Conservation (phyloP, 2,113 vertebrate genomes). For the Climacteris rufus region DNA sequence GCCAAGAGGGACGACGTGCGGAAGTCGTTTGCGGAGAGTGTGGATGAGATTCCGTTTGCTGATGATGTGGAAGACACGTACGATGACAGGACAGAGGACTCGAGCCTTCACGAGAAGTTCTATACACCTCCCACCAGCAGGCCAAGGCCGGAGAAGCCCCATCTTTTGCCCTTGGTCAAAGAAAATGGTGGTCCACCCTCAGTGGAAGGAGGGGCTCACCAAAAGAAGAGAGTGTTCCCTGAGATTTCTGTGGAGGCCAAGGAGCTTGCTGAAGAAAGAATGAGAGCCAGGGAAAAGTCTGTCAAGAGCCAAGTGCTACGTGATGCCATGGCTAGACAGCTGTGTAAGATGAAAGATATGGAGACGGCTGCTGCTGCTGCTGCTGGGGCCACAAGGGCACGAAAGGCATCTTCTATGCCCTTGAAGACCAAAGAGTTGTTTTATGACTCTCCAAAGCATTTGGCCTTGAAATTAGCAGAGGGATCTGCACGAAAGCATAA, state of each 20-base stretch:
- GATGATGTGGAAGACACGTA: constrained; percentile 93
- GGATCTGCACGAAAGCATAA: constrained; percentile 73
- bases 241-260: constrained; percentile 88
- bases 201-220: constrained; percentile 25
- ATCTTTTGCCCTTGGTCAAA: constrained; percentile 73
- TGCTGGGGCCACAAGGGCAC: constrained; percentile 61
- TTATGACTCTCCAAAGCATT: constrained; percentile 62
- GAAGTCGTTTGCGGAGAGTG: constrained; percentile 93
- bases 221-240: constrained; percentile 67
- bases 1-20: constrained; percentile 68
- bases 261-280: constrained; percentile 91
- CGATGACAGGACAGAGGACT: constrained; percentile 85
- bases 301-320: constrained; percentile 91
- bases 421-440: constrained; percentile 68
- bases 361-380: constrained; percentile 64
- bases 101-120: constrained; percentile 79
- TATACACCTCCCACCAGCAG: constrained; percentile 85
- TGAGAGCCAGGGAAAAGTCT: constrained; percentile 91
- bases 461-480: constrained; percentile 73
- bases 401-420: constrained; percentile 17
- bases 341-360: constrained; percentile 88
- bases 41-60: constrained; percentile 95
- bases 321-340: constrained; percentile 92
- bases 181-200: constrained; percentile 83
- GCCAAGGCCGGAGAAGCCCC: constrained; percentile 63